Base-by-base conservation (phyloP, 2,888 invertebrate species). In the Sinodicranocentrus sp. region DNA sequence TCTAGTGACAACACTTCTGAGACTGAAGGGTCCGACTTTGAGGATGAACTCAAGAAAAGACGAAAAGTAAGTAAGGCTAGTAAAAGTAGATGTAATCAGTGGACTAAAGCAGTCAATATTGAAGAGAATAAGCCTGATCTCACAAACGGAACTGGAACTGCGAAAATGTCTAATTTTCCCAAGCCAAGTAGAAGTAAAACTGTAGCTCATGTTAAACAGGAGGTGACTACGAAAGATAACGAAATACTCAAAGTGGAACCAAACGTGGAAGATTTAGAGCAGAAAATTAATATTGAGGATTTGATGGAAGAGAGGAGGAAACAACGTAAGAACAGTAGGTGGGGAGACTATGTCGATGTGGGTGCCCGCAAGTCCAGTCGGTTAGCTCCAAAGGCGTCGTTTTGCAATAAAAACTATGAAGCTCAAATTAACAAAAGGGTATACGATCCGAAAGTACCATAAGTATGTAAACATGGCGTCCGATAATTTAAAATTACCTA, bases 401-500 rank as follows among this genome's bases (percentile, higher is more conserved):
- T 86, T 75, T 85, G 85, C 67, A 85, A 85, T 59, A 88, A 88
- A 75, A 85, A 86, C 44, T 85, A 88, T 48, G 85, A 87, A 75
- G 80, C 87, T 82, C 84, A 83, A 76, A 78, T 84, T 17, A 76
- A 87, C 25, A 86, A 86, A 82, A 84, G 71, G 83, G 88, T 87
- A 83, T 72, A 33, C 48, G 5, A 15, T n/a, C n/a, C n/a, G n/a
- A n/a, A n/a, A n/a, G n/a, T n/a, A n/a, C 6, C 10, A 48, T 26
- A 48, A 8, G 25, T 39, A 19, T 23, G 33, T 54, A n/a, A 59
- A 3, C 33, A n/a, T n/a, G n/a, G n/a, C n/a, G n/a, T n/a, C n/a
- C n/a, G 39, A 39, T 39, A 13, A 13, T 39, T 39, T 39, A 48
- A 17, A 48, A 48, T 48, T 48, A 48, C n/a, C 8, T 21, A 26